Percentiles rank a stretch among this genome's conserved stretches.
These are phyloP conservation scores for Troides aeacus DNA, from an alignment of 2,888 invertebrate species.

Conservation along the genomic window DNA sequence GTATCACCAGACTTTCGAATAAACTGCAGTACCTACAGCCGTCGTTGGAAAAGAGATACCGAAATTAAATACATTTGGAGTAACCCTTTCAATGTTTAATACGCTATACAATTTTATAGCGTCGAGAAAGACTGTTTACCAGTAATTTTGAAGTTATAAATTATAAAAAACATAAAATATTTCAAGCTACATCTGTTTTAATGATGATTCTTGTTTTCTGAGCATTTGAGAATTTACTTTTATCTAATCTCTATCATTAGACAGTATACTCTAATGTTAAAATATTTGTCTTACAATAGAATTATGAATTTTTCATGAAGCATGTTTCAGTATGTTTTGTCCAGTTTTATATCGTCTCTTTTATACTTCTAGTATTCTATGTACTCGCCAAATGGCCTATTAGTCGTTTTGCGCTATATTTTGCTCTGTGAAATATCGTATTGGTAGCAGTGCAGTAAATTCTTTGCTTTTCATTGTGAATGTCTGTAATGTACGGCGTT, in stretches of 20 bases:
- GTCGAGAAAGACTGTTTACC: slow-evolving; percentile 5
- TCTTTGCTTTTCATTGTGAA: slow-evolving; percentile 51
- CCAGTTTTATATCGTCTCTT: not conserved
- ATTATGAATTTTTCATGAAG: not conserved
- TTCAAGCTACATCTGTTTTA: not conserved
- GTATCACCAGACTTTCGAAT: slow-evolving; percentile 23
- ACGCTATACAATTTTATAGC: slow-evolving; percentile 23
- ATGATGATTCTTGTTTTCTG: not conserved
- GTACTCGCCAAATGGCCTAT: slow-evolving; percentile 40
- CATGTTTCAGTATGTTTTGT: not conserved
- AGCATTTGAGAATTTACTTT: not conserved
- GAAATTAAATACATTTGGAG: slow-evolving; percentile 28
- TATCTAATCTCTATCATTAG: not conserved
- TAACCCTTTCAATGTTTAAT: slow-evolving; percentile 27
- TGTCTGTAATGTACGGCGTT: not conserved
- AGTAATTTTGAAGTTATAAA: slow-evolving; percentile 11
- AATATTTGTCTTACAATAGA: not conserved
- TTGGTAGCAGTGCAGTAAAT: slow-evolving; percentile 45
- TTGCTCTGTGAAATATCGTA: slow-evolving; percentile 44
- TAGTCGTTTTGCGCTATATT: slow-evolving; percentile 48
- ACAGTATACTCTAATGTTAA: not conserved
- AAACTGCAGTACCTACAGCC: slow-evolving; percentile 23
- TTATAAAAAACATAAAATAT: slow-evolving; percentile 4
- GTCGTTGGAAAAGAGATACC: slow-evolving; percentile 22
- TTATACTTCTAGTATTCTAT: not conserved